Percentiles rank a stretch among this genome's conserved stretches.
These are phyloP conservation scores for Lasioglossum albipes DNA, from an alignment of 1,140 invertebrate genomes.

Conservation along the genomic window DNA sequence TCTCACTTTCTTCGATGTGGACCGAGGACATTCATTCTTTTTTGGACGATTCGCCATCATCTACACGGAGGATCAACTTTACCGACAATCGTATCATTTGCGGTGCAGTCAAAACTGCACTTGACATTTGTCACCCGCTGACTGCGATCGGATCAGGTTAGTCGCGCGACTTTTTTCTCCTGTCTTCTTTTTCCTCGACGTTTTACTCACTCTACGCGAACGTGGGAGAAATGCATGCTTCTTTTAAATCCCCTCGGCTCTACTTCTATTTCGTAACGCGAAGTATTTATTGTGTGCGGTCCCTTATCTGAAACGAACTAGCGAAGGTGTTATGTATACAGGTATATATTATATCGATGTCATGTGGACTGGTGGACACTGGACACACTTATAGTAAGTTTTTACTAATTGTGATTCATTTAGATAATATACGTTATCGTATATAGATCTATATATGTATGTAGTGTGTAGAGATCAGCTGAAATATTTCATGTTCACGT, in stretches of 20 bases:
- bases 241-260: background rate
- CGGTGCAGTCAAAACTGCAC: conserved; percentile 30
- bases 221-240: background rate
- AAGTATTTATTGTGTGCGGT: conserved; percentile 9
- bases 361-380: too few species aligned
- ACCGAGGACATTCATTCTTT: conserved; percentile 39
- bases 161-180: background rate
- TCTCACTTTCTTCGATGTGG: conserved; percentile 18
- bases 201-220: conserved; percentile 1
- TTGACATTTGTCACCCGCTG: conserved; percentile 55
- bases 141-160: conserved; percentile 35
- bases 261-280: conserved; percentile 24
- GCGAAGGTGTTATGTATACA: conserved; percentile 4
- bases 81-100: conserved; percentile 55
- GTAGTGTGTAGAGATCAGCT: background rate
- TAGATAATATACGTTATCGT: background rate
- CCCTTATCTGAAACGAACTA: conserved; percentile 14
- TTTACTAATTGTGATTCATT: background rate
- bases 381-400: conserved; percentile 12
- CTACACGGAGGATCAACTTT: conserved; percentile 38
- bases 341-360: background rate
- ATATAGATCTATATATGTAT: too few species aligned
- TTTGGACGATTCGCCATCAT: conserved; percentile 56
- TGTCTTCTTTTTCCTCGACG: background rate
- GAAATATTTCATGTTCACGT: background rate